Conservation (phyloP, 2,797 vertebrate genomes). For the Pseudochromis fuscus region DNA sequence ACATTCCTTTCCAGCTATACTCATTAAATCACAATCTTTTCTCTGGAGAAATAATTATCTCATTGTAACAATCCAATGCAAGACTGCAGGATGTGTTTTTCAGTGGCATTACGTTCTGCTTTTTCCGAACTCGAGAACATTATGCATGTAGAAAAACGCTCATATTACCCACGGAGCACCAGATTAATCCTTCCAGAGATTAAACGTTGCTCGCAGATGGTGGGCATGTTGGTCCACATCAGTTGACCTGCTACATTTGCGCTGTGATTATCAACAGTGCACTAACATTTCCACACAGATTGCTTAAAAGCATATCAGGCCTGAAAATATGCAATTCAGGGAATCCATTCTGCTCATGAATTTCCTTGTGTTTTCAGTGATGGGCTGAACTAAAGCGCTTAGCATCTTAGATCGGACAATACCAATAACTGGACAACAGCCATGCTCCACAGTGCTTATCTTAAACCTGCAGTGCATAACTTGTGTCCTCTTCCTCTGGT, state of each 20-base stretch:
- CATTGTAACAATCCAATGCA: constrained; percentile 22
- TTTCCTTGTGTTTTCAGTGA: neutral
- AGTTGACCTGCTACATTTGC: constrained; percentile 56
- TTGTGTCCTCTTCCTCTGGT: too few species aligned
- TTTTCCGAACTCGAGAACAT: constrained; percentile 25
- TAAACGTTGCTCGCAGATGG: constrained; percentile 80
- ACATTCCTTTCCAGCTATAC: constrained; percentile 36
- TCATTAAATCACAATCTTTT: constrained; percentile 52
- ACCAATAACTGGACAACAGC: neutral
- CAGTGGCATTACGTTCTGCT: neutral
- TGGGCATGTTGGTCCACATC: constrained; percentile 66
- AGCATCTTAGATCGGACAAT: neutral
- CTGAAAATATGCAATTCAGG: constrained; percentile 23
- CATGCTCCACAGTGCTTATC: neutral
- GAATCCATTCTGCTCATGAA: constrained; percentile 13
- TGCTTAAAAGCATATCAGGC: constrained; percentile 29
- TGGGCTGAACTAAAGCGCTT: constrained; percentile 14
- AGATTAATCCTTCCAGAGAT: constrained; percentile 76
- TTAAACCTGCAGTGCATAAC: neutral
- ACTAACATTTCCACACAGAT: constrained; percentile 52
- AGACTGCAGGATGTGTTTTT: constrained; percentile 27
- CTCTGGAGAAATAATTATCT: constrained; percentile 43
- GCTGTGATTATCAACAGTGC: constrained; percentile 53
- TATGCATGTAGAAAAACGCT: constrained; percentile 36
- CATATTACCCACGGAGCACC: constrained; percentile 44